Evolutionary conservation across 1,140 invertebrate genomes (phyloP).

Genomic region (Cydia pomonella): DNA sequence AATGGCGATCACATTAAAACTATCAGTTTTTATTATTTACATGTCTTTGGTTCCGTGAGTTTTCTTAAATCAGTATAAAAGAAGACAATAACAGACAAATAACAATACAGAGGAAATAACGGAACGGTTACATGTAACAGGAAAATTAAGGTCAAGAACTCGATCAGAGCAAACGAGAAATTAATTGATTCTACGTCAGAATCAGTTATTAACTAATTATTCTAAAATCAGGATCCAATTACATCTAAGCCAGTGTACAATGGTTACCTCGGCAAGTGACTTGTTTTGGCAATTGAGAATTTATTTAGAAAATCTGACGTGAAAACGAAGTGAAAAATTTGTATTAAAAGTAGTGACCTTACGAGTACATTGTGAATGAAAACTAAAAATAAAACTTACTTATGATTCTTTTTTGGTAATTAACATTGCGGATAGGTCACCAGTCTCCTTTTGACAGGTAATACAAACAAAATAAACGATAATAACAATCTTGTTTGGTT

Average conservation of each 20-base stretch:
- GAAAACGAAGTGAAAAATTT: not conserved
- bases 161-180: not conserved
- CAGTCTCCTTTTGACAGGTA: not conserved
- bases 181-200: slow-evolving; percentile 11
- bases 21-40: not conserved
- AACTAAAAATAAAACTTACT: not conserved
- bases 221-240: not conserved
- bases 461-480: not conserved
- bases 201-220: not conserved
- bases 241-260: not conserved
- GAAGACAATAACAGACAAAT: not conserved
- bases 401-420: not conserved
- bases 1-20: too few relatives aligned
- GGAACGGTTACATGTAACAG: slow-evolving; percentile 7
- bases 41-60: not conserved
- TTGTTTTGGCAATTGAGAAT: not conserved
- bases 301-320: not conserved
- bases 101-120: slow-evolving; percentile 5
- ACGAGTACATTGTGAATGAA: not conserved
- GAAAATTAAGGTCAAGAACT: slow-evolving; percentile 12
- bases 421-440: not conserved
- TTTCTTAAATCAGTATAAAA: not conserved
- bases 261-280: not conserved
- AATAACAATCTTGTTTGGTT: not conserved
- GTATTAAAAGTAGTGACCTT: not conserved